Evolutionary conservation across 2,888 invertebrate species (phyloP), one percentile per base, ranked within the genome.

Genomic region (Brachyopa scutellaris): DNA sequence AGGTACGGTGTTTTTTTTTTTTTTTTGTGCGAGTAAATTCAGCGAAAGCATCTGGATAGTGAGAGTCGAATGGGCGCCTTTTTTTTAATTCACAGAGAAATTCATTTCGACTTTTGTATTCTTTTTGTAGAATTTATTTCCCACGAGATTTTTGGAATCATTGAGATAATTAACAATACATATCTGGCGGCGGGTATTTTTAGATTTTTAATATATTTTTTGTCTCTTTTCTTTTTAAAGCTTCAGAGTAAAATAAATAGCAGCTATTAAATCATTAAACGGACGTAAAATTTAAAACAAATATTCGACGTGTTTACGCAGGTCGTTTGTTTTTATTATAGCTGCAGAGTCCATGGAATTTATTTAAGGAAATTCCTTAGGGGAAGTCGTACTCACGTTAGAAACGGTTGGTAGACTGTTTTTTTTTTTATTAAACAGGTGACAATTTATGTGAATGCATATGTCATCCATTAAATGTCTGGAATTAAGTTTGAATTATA

Each of bases 81-180:
- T n/a, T n/a, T n/a, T n/a, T n/a, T n/a, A n/a, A n/a, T n/a, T n/a
- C n/a, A n/a, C 26, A 17, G 3, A 13, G 13, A 8, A 4, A 8
- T 9, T n/a, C 47, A 38, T 42, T 42, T 59, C 29, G 26, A 29
- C n/a, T 33, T 53, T 26, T 36, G 36, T 19, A 13, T 15, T 7
- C 8, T 13, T 61, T n/a, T 17, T 1, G 19, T 38, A 15, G 26
- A 59, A 67, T 53, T 40, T 29, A 73, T 70, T 78, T 72, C 78
- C 57, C 73, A 67, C 59, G 53, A 66, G 59, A 66, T 66, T 42
- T 73, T 67, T 61, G 23, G 61, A 66, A 73, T 73, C 67, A 31
- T 38, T 55, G 31, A 61, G 47, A 79, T 79, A 73, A 73, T 79
- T 79, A 73, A 62, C n/a, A n/a, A n/a, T n/a, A n/a, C n/a, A 61